Conservation (phyloP, 2,797 vertebrate genomes). For the Alectoris magna region DNA sequence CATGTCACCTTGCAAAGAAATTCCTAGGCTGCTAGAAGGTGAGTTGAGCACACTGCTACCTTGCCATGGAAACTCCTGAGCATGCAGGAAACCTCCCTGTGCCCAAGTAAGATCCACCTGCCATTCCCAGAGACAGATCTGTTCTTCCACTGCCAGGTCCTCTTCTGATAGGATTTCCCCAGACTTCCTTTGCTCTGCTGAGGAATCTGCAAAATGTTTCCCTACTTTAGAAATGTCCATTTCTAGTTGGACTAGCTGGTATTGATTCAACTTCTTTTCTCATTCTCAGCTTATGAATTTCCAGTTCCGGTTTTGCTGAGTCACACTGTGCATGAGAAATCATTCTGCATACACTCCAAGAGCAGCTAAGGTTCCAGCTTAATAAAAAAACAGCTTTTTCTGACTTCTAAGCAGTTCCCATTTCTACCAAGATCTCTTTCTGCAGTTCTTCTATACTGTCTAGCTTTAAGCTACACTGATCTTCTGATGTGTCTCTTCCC, state of each 20-base stretch:
- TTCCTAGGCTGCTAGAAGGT: neutral
- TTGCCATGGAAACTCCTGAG: neutral
- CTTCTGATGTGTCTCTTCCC: neutral
- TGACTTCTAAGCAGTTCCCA: neutral
- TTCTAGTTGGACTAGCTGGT: neutral
- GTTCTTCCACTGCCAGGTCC: neutral
- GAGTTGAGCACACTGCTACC: neutral
- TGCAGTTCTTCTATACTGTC: neutral
- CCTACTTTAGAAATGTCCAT: neutral
- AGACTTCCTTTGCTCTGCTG: neutral
- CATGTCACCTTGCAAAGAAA: neutral
- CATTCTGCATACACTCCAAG: neutral
- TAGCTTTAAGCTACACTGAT: neutral
- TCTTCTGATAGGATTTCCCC: neutral
- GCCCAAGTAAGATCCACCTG: neutral
- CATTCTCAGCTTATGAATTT: neutral
- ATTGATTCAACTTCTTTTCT: constrained; percentile 1
- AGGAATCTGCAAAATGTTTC: neutral
- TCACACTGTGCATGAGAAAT: neutral
- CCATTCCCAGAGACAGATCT: neutral
- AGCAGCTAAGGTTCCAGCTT: neutral
- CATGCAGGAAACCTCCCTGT: neutral
- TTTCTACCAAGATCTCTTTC: neutral
- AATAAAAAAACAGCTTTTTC: neutral
- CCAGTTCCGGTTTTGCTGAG: constrained; percentile 30